phyloP scores from a whole-genome alignment of 2,113 vertebrate species.

The Eclectus roratus region DNA sequence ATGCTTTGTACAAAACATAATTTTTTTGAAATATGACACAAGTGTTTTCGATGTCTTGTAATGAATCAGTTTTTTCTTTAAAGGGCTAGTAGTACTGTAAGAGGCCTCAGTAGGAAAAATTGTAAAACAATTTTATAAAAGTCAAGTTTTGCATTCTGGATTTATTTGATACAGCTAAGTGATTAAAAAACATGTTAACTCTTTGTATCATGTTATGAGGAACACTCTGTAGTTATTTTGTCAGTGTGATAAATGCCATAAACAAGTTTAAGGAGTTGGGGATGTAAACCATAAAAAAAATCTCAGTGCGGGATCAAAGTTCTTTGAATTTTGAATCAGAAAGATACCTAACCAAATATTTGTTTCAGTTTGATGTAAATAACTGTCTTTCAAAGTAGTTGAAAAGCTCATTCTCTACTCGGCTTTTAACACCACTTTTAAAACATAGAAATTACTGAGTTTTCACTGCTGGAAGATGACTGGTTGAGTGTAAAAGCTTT shows the following conservation, averaged over 20 bases:
- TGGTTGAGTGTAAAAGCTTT: not conserved
- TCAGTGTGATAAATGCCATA: not conserved
- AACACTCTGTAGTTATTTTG: not conserved
- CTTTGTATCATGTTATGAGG: accelerated
- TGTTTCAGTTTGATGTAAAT: not conserved
- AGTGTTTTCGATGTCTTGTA: not conserved
- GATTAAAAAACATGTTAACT: not conserved
- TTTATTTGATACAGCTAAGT: not conserved
- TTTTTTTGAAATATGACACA: not conserved
- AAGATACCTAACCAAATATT: not conserved
- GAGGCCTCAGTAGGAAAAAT: not conserved
- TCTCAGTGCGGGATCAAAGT: not conserved
- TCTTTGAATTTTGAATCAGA: not conserved
- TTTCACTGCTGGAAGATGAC: not conserved
- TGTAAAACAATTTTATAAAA: not conserved
- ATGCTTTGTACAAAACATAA: not conserved
- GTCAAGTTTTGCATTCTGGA: not conserved
- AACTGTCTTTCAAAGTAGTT: not conserved
- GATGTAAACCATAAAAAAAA: not conserved
- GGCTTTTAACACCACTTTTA: not conserved
- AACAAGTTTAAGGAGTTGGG: not conserved
- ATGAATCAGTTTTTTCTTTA: not conserved
- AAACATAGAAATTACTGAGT: not conserved
- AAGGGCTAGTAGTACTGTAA: not conserved
- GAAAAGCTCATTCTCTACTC: not conserved